Evolutionary conservation across 1,140 invertebrate species (phyloP), one percentile per base, ranked within the genome.

Genomic region (Bactericera cockerelli): DNA sequence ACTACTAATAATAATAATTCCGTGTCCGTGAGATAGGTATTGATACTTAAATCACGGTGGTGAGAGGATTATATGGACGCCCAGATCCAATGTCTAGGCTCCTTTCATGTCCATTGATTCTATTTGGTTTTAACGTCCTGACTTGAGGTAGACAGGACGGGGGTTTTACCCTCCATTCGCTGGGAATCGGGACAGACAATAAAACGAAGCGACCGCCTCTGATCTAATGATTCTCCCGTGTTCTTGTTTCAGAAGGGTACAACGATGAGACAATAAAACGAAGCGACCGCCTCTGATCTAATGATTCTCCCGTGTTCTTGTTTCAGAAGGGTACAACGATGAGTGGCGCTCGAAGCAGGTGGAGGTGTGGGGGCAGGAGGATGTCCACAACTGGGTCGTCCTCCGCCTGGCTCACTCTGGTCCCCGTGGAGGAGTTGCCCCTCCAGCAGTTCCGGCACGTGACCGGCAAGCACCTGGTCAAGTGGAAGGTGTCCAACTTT

Each of bases 381-480:
- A 49, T 4, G 42, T 49, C 3, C 19, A 49, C 22, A 49, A 49
- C 22, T 49, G 42, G 42, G 8, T 49, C 22, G n/a, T 49, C 42
- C n/a, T 49, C 42, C 4, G 6, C n/a, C 22, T 8, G 22, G n/a
- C 42, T 49, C 8, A 49, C n/a, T 19, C n/a, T 49, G 42, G 42
- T 49, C 22, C 42, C 42, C 8, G 4, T 19, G n/a, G 42, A 49
- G n/a, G 42, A 49, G 22, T 16, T 49, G 42, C 42, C 42, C 8
- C 19, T 49, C 42, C 8, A 49, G n/a, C n/a, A 49, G n/a, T 49
- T 49, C 19, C 42, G 42, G n/a, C 42, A 49, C n/a, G n/a, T 49
- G 8, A 49, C n/a, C 22, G 42, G 42, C n/a, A 49, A 49, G 8
- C 42, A 49, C 8, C 22, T 49, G 3, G 22, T 49, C 42, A 49